These are phyloP conservation scores for Aphelocoma californica DNA, from an alignment of 2,797 vertebrate genomes.

Conservation along the genomic window DNA sequence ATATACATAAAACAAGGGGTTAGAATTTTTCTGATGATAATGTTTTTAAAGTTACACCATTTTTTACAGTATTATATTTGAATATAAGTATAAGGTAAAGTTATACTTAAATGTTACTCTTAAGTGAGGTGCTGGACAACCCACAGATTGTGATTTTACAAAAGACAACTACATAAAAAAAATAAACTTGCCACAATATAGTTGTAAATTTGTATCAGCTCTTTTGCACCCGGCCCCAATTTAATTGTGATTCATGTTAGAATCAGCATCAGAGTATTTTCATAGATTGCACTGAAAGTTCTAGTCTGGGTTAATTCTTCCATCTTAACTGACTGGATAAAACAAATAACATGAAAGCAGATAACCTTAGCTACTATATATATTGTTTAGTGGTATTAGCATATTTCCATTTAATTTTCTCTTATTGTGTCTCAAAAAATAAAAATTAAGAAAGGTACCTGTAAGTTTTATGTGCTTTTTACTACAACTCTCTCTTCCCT, in stretches of 20 bases:
- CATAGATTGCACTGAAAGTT: background rate
- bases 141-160: background rate
- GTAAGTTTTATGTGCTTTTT: background rate
- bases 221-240: background rate
- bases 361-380: background rate
- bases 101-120: background rate
- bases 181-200: background rate
- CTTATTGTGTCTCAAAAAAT: background rate
- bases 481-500: background rate
- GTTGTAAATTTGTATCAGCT: background rate
- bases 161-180: background rate
- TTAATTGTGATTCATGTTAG: background rate
- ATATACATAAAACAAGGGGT: background rate
- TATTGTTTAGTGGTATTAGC: accelerated
- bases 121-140: background rate
- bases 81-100: background rate
- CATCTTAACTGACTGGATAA: background rate
- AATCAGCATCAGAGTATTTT: background rate
- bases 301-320: background rate
- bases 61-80: background rate
- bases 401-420: background rate
- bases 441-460: background rate
- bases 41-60: accelerated
- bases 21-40: background rate
- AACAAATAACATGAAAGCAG: background rate